Conservation (phyloP, 2,888 invertebrate genomes). For the Lepidonotus clava region DNA sequence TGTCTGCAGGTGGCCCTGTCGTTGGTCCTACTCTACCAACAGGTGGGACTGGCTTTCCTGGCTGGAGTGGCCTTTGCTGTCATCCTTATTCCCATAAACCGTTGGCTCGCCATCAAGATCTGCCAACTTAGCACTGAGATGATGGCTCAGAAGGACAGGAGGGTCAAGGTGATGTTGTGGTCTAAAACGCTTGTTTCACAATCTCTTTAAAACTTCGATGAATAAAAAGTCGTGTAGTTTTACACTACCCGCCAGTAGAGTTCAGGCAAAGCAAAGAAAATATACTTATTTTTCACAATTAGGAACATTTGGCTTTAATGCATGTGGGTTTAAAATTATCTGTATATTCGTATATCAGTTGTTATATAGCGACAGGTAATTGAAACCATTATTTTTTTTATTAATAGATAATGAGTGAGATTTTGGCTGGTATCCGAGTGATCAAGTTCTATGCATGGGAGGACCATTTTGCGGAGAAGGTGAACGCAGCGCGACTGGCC, state of each 20-base stretch:
- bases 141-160: conserved; percentile 94
- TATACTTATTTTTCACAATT: too few species aligned
- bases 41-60: conserved; percentile 94
- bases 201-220: too few species aligned
- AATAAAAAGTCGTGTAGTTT: too few species aligned
- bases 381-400: too few species aligned
- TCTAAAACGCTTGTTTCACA: too few species aligned
- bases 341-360: too few species aligned
- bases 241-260: too few species aligned
- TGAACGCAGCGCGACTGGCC: conserved; percentile 82
- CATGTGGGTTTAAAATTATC: too few species aligned
- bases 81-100: conserved; percentile 95
- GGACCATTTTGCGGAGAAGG: conserved; percentile 87
- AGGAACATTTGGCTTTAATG: too few species aligned
- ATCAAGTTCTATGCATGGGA: conserved; percentile 98
- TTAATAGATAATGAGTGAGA: conserved; percentile 88
- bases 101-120: conserved; percentile 92
- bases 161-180: conserved; percentile 89
- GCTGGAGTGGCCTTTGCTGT: conserved; percentile 93
- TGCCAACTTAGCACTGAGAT: conserved; percentile 90
- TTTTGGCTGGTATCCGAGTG: conserved; percentile 91
- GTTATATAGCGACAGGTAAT: too few species aligned
- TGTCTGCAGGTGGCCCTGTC: conserved; percentile 86
- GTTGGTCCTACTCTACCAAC: conserved; percentile 72
- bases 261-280: too few species aligned